Conservation (phyloP, 2,113 vertebrate species). For the Lophura nycthemera region DNA sequence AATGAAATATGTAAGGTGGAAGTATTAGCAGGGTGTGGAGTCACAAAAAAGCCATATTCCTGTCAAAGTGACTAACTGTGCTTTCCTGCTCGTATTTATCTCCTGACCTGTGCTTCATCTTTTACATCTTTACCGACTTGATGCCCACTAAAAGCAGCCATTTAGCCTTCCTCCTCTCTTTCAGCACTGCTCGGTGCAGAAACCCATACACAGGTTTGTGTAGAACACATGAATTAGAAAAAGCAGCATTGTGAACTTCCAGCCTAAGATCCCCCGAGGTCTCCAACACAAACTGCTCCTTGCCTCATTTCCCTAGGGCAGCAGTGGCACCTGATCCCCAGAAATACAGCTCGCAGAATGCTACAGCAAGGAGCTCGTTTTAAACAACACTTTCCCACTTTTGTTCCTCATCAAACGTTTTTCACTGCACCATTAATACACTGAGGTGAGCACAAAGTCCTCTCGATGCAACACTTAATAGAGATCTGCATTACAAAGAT, state of each 20-base stretch:
- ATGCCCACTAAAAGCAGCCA: background rate
- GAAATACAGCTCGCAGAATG: background rate
- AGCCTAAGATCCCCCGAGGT: background rate
- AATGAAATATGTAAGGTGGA: slow-evolving; percentile 34
- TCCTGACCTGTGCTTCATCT: slow-evolving; percentile 26
- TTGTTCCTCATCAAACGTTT: background rate
- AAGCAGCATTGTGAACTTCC: background rate
- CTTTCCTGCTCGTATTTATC: background rate
- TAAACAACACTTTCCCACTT: background rate
- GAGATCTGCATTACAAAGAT: background rate
- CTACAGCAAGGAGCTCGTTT: background rate
- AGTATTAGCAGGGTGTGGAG: background rate
- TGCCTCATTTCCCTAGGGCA: background rate
- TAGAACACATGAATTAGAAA: background rate
- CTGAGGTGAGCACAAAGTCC: background rate
- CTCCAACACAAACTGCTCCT: background rate
- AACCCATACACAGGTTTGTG: background rate
- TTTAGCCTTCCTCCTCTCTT: background rate
- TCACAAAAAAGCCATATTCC: background rate
- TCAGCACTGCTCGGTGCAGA: background rate
- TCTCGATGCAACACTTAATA: background rate
- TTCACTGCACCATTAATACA: background rate
- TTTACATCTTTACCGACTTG: slow-evolving; percentile 31
- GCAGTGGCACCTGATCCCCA: background rate
- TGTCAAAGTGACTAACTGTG: slow-evolving; percentile 46